Evolutionary conservation across 2,797 vertebrate genomes (phyloP), one percentile per base, ranked within the genome.

Genomic region (Notamacropus eugenii): DNA sequence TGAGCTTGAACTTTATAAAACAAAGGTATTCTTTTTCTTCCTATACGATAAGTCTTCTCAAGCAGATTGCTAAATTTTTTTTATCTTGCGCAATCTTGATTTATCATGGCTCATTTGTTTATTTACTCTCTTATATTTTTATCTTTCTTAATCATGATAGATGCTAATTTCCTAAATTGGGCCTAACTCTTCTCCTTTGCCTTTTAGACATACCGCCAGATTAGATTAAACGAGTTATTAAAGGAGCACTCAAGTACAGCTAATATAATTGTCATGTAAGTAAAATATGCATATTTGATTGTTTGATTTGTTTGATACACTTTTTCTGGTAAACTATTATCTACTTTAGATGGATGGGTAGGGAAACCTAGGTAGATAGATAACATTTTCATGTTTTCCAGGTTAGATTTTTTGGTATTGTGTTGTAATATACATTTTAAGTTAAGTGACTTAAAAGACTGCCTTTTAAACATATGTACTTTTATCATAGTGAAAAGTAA

Each of bases 221-320:
- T 99, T 97, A 98, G 99, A 94, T 98, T 99, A 98, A 99, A 99
- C 28, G 99, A 99, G 98, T 99, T 99, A 98, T 98, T 99, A 98
- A 99, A 99, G 98, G 99, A 99, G 58, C 99, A 99, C 98, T 99
- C 99, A 91, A 99, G 98, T 98, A 98, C 98, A 90, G 99, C 99
- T 98, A 99, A 99, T 95, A 99, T 99, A 98, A 99, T 99, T 97
- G 99, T 99, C 98, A 99, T 99, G 99, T 99, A 98, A 99, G 99
- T 99, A 98, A 92, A 90, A 10, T 54, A 40, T 93, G 1, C 56
- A 46, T 46, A 46, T 46, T 46, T 46, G 46, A 46, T 46, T 46
- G 46, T 46, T 46, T 46, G 46, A 46, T 46, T 46, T 46, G 2
- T 87, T 97, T 46, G 46, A 1, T 52, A 0, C 59, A 92, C 29